Percentiles rank a stretch among this genome's conserved stretches.
phyloP scores from a whole-genome alignment of 2,888 invertebrate genomes.

The Odontocolon sp. region DNA sequence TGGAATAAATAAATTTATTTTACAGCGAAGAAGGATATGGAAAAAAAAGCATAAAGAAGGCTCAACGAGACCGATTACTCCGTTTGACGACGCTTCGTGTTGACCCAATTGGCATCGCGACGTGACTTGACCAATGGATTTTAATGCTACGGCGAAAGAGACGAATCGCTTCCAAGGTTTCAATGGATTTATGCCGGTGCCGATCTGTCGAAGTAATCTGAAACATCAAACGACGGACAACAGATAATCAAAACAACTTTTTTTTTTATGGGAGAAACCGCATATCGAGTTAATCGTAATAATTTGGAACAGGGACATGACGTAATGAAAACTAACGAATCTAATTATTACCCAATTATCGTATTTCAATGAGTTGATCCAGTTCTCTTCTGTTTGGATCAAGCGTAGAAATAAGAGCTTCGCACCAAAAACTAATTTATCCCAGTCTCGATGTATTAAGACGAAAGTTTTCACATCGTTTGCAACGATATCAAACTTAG shows the following conservation, averaged over 20 bases:
- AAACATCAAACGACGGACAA: slow-evolving; percentile 11
- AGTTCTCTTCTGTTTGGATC: slow-evolving; percentile 37
- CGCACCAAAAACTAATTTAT: slow-evolving; percentile 72
- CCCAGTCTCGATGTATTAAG: slow-evolving; percentile 42
- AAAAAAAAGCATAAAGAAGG: slow-evolving; percentile 59
- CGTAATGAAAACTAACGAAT: slow-evolving; percentile 28
- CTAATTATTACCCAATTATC: slow-evolving; percentile 34
- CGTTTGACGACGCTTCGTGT: slow-evolving; percentile 18
- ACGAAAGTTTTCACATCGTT: slow-evolving; percentile 25
- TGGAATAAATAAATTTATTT: slow-evolving; percentile 23
- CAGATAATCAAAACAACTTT: slow-evolving; percentile 10
- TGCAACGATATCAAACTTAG: slow-evolving; percentile 51
- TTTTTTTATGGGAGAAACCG: too few species aligned
- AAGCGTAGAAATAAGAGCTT: slow-evolving; percentile 63
- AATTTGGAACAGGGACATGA: slow-evolving; percentile 18
- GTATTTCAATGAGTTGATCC: slow-evolving; percentile 54
- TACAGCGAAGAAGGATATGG: slow-evolving; percentile 69
- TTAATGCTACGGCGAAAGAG: background rate
- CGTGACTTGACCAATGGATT: slow-evolving; percentile 18
- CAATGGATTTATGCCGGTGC: background rate
- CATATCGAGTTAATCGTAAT: too few species aligned
- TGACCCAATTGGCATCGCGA: slow-evolving; percentile 19
- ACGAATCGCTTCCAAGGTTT: background rate
- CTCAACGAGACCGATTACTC: slow-evolving; percentile 4
- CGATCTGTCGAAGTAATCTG: slow-evolving; percentile 8